These are phyloP conservation scores for Phallusia fumigata DNA, from an alignment of 23 tunicate species.

Conservation along the genomic window DNA sequence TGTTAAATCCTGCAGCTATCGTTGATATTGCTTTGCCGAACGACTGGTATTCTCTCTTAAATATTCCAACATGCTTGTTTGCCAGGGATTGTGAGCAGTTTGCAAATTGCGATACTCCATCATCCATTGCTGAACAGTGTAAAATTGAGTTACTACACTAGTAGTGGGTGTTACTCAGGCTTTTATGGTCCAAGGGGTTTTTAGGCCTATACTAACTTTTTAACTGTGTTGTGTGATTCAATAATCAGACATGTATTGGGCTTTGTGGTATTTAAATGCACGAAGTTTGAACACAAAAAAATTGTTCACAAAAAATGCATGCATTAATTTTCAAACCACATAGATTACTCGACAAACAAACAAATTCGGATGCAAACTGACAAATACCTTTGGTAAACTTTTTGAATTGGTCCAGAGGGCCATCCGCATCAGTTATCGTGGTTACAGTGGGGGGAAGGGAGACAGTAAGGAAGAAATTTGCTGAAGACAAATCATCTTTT, in stretches of 20 bases:
- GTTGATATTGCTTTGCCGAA: conserved; percentile 56
- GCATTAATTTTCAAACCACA: no score
- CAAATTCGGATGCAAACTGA: background rate
- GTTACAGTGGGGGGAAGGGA: conserved; percentile 47
- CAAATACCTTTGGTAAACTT: conserved; percentile 49
- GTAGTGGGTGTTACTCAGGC: no score
- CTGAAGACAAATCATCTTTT: conserved; percentile 63
- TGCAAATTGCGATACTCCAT: conserved; percentile 40
- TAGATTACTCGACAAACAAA: background rate
- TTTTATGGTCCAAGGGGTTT: no score
- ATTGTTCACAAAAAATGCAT: no score
- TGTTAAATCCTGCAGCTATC: conserved; percentile 49
- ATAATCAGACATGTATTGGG: no score
- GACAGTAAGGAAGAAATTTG: conserved; percentile 73
- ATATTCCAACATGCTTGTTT: conserved; percentile 50
- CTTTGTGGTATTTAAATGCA: no score
- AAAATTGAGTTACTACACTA: background rate
- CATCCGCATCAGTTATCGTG: conserved; percentile 49
- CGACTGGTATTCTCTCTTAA: conserved; percentile 71
- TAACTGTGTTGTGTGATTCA: no score
- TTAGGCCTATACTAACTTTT: no score
- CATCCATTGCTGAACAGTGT: conserved; percentile 50
- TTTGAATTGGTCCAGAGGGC: conserved; percentile 50
- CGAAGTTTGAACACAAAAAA: no score
- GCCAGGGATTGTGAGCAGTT: conserved; percentile 44